Conservation (phyloP, 1,140 invertebrate species). For the Hylyphantes graminicola region DNA sequence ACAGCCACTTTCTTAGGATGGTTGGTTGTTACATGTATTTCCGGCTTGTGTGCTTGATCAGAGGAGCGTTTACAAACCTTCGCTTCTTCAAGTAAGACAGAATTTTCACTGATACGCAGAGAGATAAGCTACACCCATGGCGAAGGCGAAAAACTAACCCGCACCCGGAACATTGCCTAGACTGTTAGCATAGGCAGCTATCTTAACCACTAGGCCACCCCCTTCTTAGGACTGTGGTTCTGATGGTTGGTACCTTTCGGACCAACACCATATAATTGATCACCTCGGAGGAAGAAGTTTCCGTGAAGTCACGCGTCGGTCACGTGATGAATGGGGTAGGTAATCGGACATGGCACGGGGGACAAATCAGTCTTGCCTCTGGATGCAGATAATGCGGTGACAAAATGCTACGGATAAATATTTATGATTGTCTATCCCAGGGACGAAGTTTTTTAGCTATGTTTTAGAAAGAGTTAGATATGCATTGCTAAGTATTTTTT, state of each 20-base stretch:
- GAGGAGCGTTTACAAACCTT: too few relatives aligned
- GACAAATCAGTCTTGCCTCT: conserved; percentile 10
- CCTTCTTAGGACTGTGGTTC: not conserved
- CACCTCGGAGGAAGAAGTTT: not conserved
- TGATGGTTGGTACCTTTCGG: not conserved
- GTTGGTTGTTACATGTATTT: too few relatives aligned
- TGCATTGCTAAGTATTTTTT: not conserved
- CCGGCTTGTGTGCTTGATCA: too few relatives aligned
- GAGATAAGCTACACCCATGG: too few relatives aligned
- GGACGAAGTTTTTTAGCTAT: not conserved
- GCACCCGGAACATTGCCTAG: too few relatives aligned
- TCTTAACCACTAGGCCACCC: too few relatives aligned
- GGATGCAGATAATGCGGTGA: not conserved
- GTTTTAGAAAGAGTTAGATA: not conserved
- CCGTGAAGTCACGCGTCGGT: not conserved
- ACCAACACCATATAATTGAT: not conserved
- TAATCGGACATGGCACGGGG: conserved; percentile 1
- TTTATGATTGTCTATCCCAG: not conserved
- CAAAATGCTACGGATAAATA: not conserved
- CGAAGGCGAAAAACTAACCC: too few relatives aligned
- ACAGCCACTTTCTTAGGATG: too few relatives aligned
- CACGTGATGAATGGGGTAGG: conserved; percentile 17
- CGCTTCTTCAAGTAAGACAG: too few relatives aligned
- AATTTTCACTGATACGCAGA: too few relatives aligned
- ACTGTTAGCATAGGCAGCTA: too few relatives aligned